These are phyloP conservation scores for Verasper variegatus DNA, from an alignment of 2,113 vertebrate species.

Conservation along the genomic window DNA sequence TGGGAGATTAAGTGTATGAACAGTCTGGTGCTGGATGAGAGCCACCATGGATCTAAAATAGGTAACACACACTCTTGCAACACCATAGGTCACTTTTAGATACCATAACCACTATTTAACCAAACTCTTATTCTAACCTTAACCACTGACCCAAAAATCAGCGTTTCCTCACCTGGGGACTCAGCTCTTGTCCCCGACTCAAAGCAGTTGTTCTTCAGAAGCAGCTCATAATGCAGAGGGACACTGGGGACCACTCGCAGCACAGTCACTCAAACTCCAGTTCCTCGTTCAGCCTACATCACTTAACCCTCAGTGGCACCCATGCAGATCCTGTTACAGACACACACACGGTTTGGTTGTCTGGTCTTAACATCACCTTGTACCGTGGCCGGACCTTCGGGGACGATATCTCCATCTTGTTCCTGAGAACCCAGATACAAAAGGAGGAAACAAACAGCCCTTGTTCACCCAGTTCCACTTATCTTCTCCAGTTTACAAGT, in stretches of 20 bases:
- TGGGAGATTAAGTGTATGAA: slow-evolving; percentile 83
- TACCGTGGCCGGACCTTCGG: slow-evolving; percentile 2
- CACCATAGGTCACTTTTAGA: too few species aligned
- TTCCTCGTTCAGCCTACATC: slow-evolving; percentile 32
- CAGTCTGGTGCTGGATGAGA: slow-evolving; percentile 77
- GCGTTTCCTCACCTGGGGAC: not conserved
- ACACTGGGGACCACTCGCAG: slow-evolving; percentile 1
- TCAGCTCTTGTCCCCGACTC: not conserved
- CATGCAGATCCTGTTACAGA: slow-evolving; percentile 32
- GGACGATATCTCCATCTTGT: slow-evolving; percentile 27
- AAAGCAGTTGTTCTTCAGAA: slow-evolving; percentile 8
- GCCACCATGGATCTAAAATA: slow-evolving; percentile 28
- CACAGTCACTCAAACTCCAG: slow-evolving; percentile 33
- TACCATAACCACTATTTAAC: not conserved
- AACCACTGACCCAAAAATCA: not conserved
- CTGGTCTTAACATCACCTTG: slow-evolving; percentile 8
- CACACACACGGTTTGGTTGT: slow-evolving; percentile 27
- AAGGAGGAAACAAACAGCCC: slow-evolving; percentile 26
- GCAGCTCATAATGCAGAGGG: slow-evolving; percentile 7
- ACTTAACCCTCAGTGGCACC: slow-evolving; percentile 57
- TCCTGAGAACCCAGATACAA: slow-evolving; percentile 30
- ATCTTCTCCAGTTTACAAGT: not conserved
- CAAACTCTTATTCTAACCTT: not conserved
- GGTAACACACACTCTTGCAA: slow-evolving; percentile 39
- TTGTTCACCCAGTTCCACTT: slow-evolving; percentile 22